Percentiles rank a stretch among this genome's conserved stretches.
These are phyloP conservation scores for Leptoclinus maculatus DNA, from an alignment of 2,797 vertebrate genomes.

Conservation along the genomic window DNA sequence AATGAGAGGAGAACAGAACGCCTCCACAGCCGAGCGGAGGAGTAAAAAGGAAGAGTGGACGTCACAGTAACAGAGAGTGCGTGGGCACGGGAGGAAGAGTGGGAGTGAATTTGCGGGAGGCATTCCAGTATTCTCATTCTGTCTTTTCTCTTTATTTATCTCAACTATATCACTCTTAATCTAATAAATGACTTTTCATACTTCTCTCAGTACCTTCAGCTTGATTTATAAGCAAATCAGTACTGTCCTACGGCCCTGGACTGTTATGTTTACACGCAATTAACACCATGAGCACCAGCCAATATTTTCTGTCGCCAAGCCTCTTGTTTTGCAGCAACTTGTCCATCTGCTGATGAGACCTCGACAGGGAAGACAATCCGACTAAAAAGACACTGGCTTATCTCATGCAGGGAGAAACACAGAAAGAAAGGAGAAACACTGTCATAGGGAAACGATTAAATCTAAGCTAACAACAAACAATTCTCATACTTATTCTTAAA, in stretches of 20 bases:
- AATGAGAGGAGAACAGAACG: conserved; percentile 79
- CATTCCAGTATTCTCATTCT: conserved; percentile 79
- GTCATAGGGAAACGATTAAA: background rate
- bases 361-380: conserved; percentile 5
- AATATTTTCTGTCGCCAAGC: background rate
- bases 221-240: conserved; percentile 2
- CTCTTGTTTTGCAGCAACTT: conserved; percentile 8
- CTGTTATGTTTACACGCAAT: background rate
- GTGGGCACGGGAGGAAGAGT: conserved; percentile 80
- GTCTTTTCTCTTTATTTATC: conserved; percentile 57
- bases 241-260: background rate
- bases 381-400: conserved; percentile 17
- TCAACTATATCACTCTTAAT: conserved; percentile 30
- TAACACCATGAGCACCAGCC: background rate
- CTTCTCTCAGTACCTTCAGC: background rate
- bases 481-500: background rate
- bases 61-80: conserved; percentile 85
- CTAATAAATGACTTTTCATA: conserved; percentile 16
- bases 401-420: conserved; percentile 7
- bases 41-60: conserved; percentile 79
- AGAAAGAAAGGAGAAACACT: background rate
- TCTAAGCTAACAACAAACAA: conserved; percentile 9
- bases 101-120: conserved; percentile 80
- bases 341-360: conserved; percentile 22
- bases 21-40: conserved; percentile 76